phyloP scores from a whole-genome alignment of 2,113 vertebrate genomes.

The Columbina picui region DNA sequence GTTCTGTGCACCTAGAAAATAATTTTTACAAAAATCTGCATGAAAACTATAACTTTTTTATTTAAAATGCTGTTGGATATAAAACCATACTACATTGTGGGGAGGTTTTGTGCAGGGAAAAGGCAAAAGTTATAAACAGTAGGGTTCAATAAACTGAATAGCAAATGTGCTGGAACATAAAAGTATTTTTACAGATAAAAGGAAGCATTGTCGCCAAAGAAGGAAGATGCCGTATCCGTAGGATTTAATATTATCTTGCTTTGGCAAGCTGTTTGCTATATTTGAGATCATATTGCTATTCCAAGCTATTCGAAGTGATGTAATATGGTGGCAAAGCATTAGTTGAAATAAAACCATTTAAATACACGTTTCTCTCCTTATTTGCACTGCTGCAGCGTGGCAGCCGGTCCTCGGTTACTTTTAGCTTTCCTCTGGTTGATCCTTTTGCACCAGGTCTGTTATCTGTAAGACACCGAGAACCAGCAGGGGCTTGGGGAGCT shows the following conservation, averaged over 20 bases:
- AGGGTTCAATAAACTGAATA: slow-evolving; percentile 50
- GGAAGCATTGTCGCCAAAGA: slow-evolving; percentile 71
- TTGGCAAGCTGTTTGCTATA: slow-evolving; percentile 80
- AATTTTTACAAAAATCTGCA: slow-evolving; percentile 77
- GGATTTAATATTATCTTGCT: slow-evolving; percentile 77
- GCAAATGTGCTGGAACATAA: slow-evolving; percentile 52
- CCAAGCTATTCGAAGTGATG: slow-evolving; percentile 76
- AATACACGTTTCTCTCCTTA: slow-evolving; percentile 30
- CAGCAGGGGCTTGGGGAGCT: not conserved
- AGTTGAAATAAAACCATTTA: slow-evolving; percentile 80
- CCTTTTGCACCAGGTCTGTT: fast-evolving
- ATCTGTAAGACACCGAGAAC: not conserved
- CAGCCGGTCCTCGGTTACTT: not conserved
- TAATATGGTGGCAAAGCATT: slow-evolving; percentile 78
- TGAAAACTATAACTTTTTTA: slow-evolving; percentile 68
- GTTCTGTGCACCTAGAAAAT: slow-evolving; percentile 74
- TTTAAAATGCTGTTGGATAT: slow-evolving; percentile 72
- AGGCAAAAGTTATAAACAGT: slow-evolving; percentile 34
- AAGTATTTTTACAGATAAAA: slow-evolving; percentile 73
- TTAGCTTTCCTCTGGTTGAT: not conserved
- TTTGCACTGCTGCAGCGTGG: not conserved
- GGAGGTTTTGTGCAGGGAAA: slow-evolving; percentile 48
- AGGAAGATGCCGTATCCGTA: slow-evolving; percentile 66
- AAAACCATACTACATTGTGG: slow-evolving; percentile 50
- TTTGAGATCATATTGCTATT: slow-evolving; percentile 77